Evolutionary conservation across 1,140 invertebrate species (phyloP), one percentile per base, ranked within the genome.

Genomic region (Ooceraea biroi): DNA sequence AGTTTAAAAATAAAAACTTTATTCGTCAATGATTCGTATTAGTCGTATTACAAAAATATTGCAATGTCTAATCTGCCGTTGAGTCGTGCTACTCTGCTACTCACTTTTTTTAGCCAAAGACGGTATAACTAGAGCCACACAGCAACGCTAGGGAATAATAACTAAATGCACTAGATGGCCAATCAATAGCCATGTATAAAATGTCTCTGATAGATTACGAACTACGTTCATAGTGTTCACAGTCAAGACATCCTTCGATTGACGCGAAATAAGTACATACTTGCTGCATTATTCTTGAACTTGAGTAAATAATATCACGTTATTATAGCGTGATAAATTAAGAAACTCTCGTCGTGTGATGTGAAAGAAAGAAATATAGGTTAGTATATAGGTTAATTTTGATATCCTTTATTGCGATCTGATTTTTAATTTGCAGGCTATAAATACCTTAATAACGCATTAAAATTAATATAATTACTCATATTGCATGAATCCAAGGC

Each of bases 321-420:
- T 14, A 25, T 72, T 58, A n/a, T 73, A 41, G n/a, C 36, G 44
- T 60, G 4, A 60, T 27, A 22, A 61, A 19, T 19, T 8, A 46
- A n/a, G 17, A 61, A 30, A 30, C 11, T 1, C 46, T 30, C 7
- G 14, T 71, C 36, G 17, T 71, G 12, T 19, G 14, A 46, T 11
- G 22, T 60, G 12, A 19, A 57, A 44, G 22, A 22, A 55, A 8
- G 5, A 25, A 46, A 0, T 48, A 44, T 14, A 76, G 72, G 58
- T 65, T 76, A 76, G 44, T 76, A 63, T 48, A 19, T 7, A 12
- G 1, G 36, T 46, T 58, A 11, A 19, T 60, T 14, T 10, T 41
- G 19, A 71, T 12, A 22, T 36, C n/a, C n/a, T 12, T 46, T 7
- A 36, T 36, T 36, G 36, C 36, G 17, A 25, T 58, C 1, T 58